phyloP scores from a whole-genome alignment of 2,888 invertebrate species.

The Oegoconia quadripuncta region DNA sequence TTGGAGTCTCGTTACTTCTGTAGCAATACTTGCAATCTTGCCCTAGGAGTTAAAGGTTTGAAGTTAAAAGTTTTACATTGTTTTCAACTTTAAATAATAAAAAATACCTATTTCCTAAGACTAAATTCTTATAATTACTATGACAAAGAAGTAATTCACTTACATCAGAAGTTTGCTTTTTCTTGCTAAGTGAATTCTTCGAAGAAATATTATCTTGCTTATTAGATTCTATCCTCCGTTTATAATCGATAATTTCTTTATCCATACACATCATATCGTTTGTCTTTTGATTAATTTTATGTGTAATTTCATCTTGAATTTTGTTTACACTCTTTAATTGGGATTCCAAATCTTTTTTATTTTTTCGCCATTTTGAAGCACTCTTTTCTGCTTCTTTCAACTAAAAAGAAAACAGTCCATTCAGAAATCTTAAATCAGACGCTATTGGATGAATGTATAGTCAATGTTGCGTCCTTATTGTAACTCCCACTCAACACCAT shows the following conservation, averaged over 20 bases:
- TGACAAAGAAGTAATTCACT: slow-evolving; percentile 21
- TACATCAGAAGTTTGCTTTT: slow-evolving; percentile 49
- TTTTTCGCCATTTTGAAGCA: slow-evolving; percentile 54
- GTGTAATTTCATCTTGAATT: slow-evolving; percentile 41
- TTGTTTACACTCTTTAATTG: slow-evolving; percentile 43
- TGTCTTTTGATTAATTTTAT: slow-evolving; percentile 46
- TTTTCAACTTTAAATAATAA: no score
- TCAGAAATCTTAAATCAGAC: no score
- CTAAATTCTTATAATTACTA: neutral
- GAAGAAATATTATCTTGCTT: slow-evolving; percentile 36
- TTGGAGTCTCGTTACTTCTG: slow-evolving; percentile 33
- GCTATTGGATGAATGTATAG: no score
- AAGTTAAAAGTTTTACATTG: no score
- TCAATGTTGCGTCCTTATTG: no score
- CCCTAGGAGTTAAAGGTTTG: no score
- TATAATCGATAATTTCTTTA: slow-evolving; percentile 43
- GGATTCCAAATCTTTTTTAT: slow-evolving; percentile 53
- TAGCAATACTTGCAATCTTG: slow-evolving; percentile 32
- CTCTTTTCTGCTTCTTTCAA: slow-evolving; percentile 48
- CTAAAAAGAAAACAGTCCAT: slow-evolving; percentile 36
- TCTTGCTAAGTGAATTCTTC: slow-evolving; percentile 32
- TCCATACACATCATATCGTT: slow-evolving; percentile 51
- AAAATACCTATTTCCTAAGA: neutral
- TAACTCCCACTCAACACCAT: no score
- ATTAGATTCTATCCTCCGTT: slow-evolving; percentile 41